Base-by-base conservation (phyloP, 2,113 vertebrate species). In the Prochilodus magdalenae region DNA sequence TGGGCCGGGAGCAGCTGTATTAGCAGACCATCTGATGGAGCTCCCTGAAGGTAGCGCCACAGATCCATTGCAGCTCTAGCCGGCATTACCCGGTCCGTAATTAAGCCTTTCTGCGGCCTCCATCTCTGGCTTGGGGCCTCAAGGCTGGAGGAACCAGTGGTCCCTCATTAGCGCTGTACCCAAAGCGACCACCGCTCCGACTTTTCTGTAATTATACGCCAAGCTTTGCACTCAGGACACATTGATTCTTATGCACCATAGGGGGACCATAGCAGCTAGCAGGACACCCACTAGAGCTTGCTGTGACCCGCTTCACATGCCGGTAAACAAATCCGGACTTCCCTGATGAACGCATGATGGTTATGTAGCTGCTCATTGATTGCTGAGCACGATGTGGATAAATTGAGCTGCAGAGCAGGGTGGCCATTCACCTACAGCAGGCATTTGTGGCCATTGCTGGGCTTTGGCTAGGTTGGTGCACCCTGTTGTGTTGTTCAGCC, bases 11-110 rank as follows among this genome's bases (percentile, higher is more conserved):
- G 72, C 75, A 83, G 89, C 79, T 67, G 60, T 70, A 83, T 83
- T 77, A 80, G 66, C 84, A 85, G 77, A 79, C 83, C 75, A 80
- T 77, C 65, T 83, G 85, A 90, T 80, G 59, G 57, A 75, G 47
- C 57, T 70, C 53, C 77, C 83, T 71, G 62, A 80, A 66, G 81
- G 40, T 73, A 22, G 73, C 47, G 26, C 51, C 62, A 44, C 30
- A 55, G 27, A 81, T 70, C 77, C 67, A 27, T 27, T 2, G 5
- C 10, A 44, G 55, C 62, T 69, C 66, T 60, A 33, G 26, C 55
- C 53, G 80, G 59, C 57, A 67, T 72, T 86, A 80, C 73, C 60
- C 78, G 62, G 63, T 26, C 59, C 79, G 73, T 80, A 80, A 87
- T 85, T 87, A 85, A 75, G 60, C 80, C 73, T 82, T 77, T 74